Evolutionary conservation across 2,113 vertebrate genomes (phyloP), one percentile per base, ranked within the genome.

Genomic region (Ammodytes marinus): DNA sequence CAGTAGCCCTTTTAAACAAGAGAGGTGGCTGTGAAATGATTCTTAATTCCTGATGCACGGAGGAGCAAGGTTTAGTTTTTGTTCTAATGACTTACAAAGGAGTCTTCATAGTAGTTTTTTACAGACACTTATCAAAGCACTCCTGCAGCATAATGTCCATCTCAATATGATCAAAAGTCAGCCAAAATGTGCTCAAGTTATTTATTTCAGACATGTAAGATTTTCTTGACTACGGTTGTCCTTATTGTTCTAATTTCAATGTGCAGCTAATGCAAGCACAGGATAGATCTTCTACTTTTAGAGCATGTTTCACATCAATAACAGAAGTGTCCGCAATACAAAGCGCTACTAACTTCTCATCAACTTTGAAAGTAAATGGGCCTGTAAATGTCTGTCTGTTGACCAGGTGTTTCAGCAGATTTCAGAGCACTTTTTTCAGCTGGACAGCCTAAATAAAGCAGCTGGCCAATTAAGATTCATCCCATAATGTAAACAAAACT

Each of bases 41-140:
- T 63, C 12, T 8, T 53, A 19, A 40, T 64, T 64, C 19, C 17
- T 47, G 50, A 13, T 27, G 59, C 50, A 19, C 57, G 17, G 42
- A 57, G 19, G n/a, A n/a, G n/a, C n/a, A n/a, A 27, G 12, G 3
- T 54, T 39, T 46, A 13, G 1, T 35, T 65, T 43, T 8, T 6
- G 68, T 37, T 70, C 42, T 8, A 35, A 42, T 37, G 40, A 57
- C 52, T 39, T 46, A 12, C 47, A 69, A 69, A 70, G 9, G n/a
- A n/a, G n/a, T 61, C 47, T 45, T 69, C 19, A 10, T 14, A 46
- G 50, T 5, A 37, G 14, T 79, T 70, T 58, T 40, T 12, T n/a
- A 19, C n/a, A 42, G 8, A 57, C 63, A 79, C 4, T 0, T 12
- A 64, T 74, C 47, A 54, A 53, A 74, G 5, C 52, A 68, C 19